Conservation (phyloP, 2,113 vertebrate genomes). For the Callionymus lyra region DNA sequence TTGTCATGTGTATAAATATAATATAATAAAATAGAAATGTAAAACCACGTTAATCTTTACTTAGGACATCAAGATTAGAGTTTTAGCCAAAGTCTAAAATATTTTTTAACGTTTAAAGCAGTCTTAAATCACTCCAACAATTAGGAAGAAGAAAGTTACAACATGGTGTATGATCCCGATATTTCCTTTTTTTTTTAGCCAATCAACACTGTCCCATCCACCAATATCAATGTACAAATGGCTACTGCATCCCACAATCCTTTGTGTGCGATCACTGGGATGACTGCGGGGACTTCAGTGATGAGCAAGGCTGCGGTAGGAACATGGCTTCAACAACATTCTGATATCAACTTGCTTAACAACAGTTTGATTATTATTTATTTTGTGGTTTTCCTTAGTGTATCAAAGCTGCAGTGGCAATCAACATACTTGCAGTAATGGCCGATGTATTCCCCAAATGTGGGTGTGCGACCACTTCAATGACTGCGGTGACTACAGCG, state of each 20-base stretch:
- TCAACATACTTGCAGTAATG: constrained; percentile 59
- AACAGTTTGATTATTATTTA: not conserved
- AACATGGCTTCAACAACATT: no score
- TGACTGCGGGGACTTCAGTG: constrained; percentile 65
- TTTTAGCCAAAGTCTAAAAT: no score
- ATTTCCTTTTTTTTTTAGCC: constrained; percentile 21
- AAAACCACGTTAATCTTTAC: no score
- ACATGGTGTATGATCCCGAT: no score
- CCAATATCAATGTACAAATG: constrained; percentile 57
- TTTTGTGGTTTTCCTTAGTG: constrained; percentile 27
- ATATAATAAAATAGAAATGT: no score
- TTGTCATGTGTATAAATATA: no score
- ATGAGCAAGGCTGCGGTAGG: constrained; percentile 61
- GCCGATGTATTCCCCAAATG: constrained; percentile 59
- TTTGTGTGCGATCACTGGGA: constrained; percentile 65
- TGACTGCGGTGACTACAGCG: constrained; percentile 65
- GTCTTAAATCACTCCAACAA: no score
- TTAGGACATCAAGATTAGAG: no score
- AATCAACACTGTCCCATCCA: constrained; percentile 44
- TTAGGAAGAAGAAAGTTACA: no score
- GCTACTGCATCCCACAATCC: constrained; percentile 46
- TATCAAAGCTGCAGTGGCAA: constrained; percentile 56
- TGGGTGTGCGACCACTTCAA: constrained; percentile 67
- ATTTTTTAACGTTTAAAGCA: no score
- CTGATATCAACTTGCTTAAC: no score